Percentiles rank a stretch among this genome's conserved stretches.
Evolutionary conservation across 2,888 invertebrate genomes (phyloP).

Genomic region (Chloromyia formosa): DNA sequence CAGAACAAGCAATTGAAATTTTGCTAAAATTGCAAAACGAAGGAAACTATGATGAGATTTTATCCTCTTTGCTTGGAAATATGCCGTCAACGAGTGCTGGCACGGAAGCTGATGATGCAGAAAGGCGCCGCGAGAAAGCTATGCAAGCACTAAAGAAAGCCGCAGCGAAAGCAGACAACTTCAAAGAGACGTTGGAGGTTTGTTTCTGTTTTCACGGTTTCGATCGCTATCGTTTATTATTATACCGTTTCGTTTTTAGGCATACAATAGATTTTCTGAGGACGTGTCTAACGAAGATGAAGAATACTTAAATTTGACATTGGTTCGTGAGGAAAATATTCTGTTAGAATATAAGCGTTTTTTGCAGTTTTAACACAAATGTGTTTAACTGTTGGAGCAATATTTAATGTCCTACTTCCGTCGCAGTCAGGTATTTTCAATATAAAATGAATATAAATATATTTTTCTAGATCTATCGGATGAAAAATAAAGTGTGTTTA

Average conservation of each 20-base stretch:
- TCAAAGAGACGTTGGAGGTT: conserved; percentile 39
- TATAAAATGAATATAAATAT: background rate
- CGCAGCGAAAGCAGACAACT: background rate
- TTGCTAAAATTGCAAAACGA: conserved; percentile 64
- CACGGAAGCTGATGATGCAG: background rate
- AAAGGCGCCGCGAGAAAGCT: background rate
- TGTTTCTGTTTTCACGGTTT: background rate
- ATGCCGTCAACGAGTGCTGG: conserved; percentile 39
- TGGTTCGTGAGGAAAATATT: conserved; percentile 75
- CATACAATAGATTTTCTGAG: conserved; percentile 69
- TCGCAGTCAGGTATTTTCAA: conserved; percentile 10
- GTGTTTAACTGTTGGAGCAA: background rate
- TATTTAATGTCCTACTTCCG: background rate
- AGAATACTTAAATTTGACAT: conserved; percentile 77
- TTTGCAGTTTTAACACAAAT: conserved; percentile 59
- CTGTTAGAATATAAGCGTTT: conserved; percentile 73
- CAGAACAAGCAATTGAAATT: conserved; percentile 69
- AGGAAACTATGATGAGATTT: conserved; percentile 51
- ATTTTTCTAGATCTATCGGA: background rate
- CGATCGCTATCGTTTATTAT: background rate
- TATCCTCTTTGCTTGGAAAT: background rate
- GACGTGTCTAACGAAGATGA: conserved; percentile 71
- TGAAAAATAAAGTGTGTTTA: background rate
- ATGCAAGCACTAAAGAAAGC: conserved; percentile 33
- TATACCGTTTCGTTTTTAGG: conserved; percentile 64